phyloP scores from a whole-genome alignment of 2,797 vertebrate species.

The Eidolon dupreanum region DNA sequence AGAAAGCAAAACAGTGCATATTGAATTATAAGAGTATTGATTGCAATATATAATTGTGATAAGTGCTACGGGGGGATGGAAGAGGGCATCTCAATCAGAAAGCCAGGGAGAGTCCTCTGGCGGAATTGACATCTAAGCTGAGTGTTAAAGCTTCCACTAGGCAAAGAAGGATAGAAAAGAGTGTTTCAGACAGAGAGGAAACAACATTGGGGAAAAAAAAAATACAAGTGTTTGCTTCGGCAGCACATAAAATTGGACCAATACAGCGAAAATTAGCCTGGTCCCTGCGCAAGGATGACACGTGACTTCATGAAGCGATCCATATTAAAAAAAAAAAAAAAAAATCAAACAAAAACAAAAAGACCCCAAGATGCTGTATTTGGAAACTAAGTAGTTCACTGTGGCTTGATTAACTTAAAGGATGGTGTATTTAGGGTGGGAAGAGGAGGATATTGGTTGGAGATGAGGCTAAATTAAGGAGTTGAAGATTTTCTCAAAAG shows the following conservation, averaged over 20 bases:
- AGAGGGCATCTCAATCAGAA: not conserved
- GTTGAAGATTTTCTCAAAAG: not conserved
- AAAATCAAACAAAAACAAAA: not conserved
- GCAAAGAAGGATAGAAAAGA: not conserved
- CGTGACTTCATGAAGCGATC: too few relatives aligned
- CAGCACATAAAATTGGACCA: too few relatives aligned
- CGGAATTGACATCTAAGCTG: not conserved
- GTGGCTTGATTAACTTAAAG: not conserved
- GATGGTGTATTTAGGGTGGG: not conserved
- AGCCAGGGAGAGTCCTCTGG: not conserved
- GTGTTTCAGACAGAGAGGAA: not conserved
- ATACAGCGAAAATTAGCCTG: too few relatives aligned
- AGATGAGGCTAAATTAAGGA: not conserved
- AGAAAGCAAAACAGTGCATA: not conserved
- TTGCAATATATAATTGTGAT: not conserved
- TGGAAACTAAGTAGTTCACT: not conserved
- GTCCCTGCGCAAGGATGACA: too few relatives aligned
- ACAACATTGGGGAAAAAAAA: not conserved
- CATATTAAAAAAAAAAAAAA: too few relatives aligned
- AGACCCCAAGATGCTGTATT: not conserved
- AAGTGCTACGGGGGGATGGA: not conserved
- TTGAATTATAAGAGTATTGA: not conserved
- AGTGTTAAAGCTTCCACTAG: constrained; percentile 14
- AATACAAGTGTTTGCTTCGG: not conserved
- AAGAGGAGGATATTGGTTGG: not conserved